Evolutionary conservation across 2,113 vertebrate species (phyloP).

Genomic region (Jacana jacana): DNA sequence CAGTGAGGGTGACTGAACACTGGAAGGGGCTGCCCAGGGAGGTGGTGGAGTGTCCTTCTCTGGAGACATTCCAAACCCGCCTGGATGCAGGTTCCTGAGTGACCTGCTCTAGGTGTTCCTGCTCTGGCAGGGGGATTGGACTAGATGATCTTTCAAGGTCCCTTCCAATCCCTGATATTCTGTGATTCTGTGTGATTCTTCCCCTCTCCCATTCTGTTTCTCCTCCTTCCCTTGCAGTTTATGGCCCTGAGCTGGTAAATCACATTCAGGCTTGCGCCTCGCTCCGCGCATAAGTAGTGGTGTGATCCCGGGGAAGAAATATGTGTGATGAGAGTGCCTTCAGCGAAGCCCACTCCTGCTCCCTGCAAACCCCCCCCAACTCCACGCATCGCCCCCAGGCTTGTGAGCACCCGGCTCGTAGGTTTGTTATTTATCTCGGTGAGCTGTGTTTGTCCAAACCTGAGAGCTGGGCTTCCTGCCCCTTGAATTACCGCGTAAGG

Average conservation of each 20-base stretch:
- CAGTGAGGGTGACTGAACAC: too few relatives aligned
- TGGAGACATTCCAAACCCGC: too few relatives aligned
- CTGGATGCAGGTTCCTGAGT: too few relatives aligned
- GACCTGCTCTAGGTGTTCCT: too few relatives aligned
- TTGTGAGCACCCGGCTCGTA: background rate
- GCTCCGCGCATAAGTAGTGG: background rate
- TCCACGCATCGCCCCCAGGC: background rate
- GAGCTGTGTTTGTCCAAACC: background rate
- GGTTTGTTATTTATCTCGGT: background rate
- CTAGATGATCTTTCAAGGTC: too few relatives aligned
- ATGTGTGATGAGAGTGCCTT: background rate
- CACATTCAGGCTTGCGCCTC: background rate
- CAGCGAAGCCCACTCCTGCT: background rate
- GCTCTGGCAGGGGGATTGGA: too few relatives aligned
- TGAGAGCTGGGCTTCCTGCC: background rate
- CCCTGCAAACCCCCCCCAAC: too few relatives aligned
- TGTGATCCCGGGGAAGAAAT: background rate
- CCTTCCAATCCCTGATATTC: too few relatives aligned
- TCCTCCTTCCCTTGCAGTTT: background rate
- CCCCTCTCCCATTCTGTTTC: background rate
- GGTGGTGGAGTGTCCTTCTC: too few relatives aligned
- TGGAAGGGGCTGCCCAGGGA: too few relatives aligned
- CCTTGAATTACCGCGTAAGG: slow-evolving; percentile 2
- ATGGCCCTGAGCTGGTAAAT: background rate
- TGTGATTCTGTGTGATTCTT: too few relatives aligned